Evolutionary conservation across 2,888 invertebrate genomes (phyloP).

Genomic region (Ichneumon xanthorius): DNA sequence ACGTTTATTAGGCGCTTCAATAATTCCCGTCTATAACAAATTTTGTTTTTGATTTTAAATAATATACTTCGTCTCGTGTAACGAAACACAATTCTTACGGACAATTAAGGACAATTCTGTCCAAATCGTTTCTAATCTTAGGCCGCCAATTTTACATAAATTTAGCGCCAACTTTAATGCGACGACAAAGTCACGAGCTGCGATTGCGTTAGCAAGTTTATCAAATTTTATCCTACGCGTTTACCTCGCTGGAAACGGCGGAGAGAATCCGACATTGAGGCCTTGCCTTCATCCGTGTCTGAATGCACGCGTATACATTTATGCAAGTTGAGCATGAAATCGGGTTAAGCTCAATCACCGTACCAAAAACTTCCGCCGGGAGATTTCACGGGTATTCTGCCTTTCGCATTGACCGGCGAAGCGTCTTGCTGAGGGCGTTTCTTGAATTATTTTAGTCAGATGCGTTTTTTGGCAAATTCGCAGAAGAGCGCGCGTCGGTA

Average conservation of each 20-base stretch:
- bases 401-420: background rate
- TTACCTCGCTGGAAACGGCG: background rate
- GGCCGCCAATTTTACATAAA: too few species aligned
- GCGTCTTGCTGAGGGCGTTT: background rate
- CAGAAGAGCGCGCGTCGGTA: background rate
- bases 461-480: constrained; percentile 16
- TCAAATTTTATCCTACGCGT: background rate
- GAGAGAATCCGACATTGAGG: background rate
- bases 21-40: too few species aligned
- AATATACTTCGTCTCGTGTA: too few species aligned
- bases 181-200: too few species aligned
- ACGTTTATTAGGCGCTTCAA: too few species aligned
- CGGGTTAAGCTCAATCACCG: background rate
- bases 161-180: too few species aligned
- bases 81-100: too few species aligned
- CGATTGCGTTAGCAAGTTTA: too few species aligned
- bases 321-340: constrained; percentile 1
- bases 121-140: too few species aligned
- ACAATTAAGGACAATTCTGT: too few species aligned
- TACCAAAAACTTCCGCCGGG: background rate
- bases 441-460: constrained; percentile 1
- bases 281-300: background rate
- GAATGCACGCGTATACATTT: background rate
- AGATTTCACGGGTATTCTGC: background rate
- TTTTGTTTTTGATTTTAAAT: too few species aligned